Evolutionary conservation across 2,888 invertebrate genomes (phyloP), one percentile per base, ranked within the genome.

Genomic region (Chymomyza fuscimana): DNA sequence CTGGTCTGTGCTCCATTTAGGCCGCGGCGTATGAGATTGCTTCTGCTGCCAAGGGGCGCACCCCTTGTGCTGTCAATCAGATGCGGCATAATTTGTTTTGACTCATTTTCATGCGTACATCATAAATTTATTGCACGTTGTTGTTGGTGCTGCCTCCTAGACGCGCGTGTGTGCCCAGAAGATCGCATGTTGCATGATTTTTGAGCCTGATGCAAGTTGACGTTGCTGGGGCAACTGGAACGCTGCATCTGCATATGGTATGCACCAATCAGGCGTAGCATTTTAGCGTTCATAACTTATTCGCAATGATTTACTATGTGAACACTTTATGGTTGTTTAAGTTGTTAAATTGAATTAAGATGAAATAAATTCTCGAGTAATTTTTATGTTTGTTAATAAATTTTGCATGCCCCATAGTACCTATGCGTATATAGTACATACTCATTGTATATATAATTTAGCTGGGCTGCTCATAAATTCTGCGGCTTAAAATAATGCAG

Each of bases 301-400:
- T 63, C 62, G 63, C 75, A 76, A 86, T 89, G 89, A 89, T 89
- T 89, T 89, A 89, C 89, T 78, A 89, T 89, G 89, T 89, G 89
- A 89, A 89, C 88, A 88, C 89, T 89, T 89, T 89, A 89, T 87
- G 84, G 89, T 82, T 89, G 88, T 88, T 89, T 89, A 89, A 89
- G 89, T 89, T 89, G 89, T 89, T 89, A 89, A 89, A 89, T 89
- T 89, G 89, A 89, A 89, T 89, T 89, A 89, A 89, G 89, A 89
- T 87, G 89, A 88, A 86, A 89, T 86, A 88, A 89, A 89, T 89
- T 89, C 80, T 81, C 79, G 69, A 69, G 71, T 79, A 77, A 79
- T 80, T 83, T 80, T 81, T 83, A 81, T 87, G 84, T 88, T 89
- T 86, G 89, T 86, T 87, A 81, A 88, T 89, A 89, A 89, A 87